Conservation (phyloP, 2,113 vertebrate genomes). For the Boulengeromyrus knoepffleri region DNA sequence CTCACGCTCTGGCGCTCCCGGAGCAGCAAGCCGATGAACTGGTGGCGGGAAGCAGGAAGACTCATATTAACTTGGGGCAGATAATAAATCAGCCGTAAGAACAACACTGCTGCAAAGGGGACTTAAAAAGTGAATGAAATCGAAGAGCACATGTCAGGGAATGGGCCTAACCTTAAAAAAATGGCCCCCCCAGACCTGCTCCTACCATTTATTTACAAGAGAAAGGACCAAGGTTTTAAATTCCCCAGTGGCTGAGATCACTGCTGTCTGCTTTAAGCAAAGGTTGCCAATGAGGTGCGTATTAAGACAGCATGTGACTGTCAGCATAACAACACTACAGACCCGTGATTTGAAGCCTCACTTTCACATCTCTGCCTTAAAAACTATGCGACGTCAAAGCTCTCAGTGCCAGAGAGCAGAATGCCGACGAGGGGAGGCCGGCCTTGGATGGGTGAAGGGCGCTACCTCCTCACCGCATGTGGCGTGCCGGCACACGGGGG, state of each 20-base stretch:
- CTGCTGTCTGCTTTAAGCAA: not conserved
- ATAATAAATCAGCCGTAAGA: conserved; percentile 10
- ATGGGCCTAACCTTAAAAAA: not conserved
- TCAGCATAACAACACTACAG: not conserved
- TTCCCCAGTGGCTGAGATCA: not conserved
- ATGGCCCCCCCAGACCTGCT: not conserved
- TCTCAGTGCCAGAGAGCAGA: not conserved
- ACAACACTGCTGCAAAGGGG: not conserved
- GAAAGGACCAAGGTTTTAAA: not conserved
- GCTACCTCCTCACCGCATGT: not conserved
- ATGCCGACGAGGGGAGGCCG: not conserved
- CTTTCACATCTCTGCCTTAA: not conserved
- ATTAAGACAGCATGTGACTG: not conserved
- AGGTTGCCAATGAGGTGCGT: not conserved
- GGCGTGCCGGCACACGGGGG: not conserved
- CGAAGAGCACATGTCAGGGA: not conserved
- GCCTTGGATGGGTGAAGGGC: not conserved
- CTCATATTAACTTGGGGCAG: conserved; percentile 27
- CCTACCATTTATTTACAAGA: not conserved
- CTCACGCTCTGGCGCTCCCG: conserved; percentile 64
- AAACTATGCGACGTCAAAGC: not conserved
- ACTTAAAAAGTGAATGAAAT: not conserved
- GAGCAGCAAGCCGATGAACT: conserved; percentile 75
- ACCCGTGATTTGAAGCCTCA: not conserved
- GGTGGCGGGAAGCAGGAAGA: not conserved